These are phyloP conservation scores for Dicycla oo DNA, from an alignment of 2,888 invertebrate species.

Conservation along the genomic window DNA sequence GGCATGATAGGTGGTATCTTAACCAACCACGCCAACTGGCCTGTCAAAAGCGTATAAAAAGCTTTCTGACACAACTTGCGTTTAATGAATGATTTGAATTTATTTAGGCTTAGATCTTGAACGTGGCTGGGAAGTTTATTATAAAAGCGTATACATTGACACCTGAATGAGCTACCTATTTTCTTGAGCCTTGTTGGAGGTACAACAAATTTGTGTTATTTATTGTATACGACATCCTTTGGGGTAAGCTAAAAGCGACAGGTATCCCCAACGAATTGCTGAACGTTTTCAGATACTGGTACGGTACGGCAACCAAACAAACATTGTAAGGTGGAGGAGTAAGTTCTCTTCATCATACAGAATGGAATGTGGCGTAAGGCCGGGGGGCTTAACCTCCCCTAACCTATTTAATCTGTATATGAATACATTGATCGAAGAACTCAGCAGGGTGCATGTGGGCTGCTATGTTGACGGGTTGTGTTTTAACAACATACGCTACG, in stretches of 20 bases:
- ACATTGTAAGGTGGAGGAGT: not conserved
- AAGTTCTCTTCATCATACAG: not conserved
- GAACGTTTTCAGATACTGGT: not conserved
- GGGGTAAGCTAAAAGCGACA: not conserved
- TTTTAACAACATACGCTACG: not conserved
- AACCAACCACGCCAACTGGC: too few relatives aligned
- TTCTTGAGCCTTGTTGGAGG: too few relatives aligned
- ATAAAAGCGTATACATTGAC: too few relatives aligned
- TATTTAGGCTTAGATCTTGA: too few relatives aligned
- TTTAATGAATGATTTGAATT: too few relatives aligned
- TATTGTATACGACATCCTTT: not conserved
- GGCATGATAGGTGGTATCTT: too few relatives aligned
- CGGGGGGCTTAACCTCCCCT: not conserved
- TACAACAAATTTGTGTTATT: too few relatives aligned
- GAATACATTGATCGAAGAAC: not conserved
- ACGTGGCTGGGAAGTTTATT: too few relatives aligned
- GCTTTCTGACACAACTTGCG: too few relatives aligned
- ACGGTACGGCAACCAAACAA: not conserved
- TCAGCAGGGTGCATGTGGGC: too few relatives aligned
- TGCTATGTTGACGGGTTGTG: not conserved
- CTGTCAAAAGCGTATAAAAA: too few relatives aligned
- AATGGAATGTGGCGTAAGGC: not conserved
- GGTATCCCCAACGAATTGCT: not conserved
- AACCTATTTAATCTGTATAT: not conserved
- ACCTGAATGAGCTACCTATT: too few relatives aligned